phyloP scores from a whole-genome alignment of 2,113 vertebrate species.

The Takifugu bimaculatus region DNA sequence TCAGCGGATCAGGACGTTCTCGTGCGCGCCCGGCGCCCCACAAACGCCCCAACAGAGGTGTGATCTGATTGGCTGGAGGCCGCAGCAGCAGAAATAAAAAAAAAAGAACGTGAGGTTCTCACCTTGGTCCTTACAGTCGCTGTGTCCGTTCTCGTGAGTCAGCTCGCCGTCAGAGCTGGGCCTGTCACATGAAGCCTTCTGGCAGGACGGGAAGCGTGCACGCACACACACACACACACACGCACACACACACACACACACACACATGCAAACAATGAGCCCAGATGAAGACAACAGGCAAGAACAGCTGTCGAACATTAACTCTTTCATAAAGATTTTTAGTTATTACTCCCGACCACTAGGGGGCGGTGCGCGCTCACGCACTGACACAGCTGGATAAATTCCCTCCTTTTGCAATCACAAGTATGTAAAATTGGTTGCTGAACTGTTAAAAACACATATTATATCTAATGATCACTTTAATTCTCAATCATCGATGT shows the following conservation, averaged over 20 bases:
- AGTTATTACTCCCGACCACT: too few species aligned
- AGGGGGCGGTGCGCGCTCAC: not conserved
- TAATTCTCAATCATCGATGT: too few species aligned
- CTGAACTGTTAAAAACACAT: not conserved
- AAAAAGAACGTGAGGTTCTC: conserved; percentile 10
- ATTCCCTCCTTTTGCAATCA: conserved; percentile 1
- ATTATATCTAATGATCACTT: too few species aligned
- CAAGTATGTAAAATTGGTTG: conserved; percentile 40
- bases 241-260: not conserved
- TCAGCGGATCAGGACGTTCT: not conserved
- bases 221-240: not conserved
- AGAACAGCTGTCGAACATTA: too few species aligned
- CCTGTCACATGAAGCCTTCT: conserved; percentile 88
- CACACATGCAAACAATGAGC: not conserved
- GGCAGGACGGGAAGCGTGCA: conserved; percentile 14
- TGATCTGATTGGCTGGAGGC: too few species aligned
- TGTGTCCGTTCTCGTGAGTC: conserved; percentile 80
- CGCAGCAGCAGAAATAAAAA: too few species aligned
- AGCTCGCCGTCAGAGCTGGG: conserved; percentile 93
- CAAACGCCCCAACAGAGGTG: not conserved
- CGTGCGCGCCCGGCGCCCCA: too few species aligned
- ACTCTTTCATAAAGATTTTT: too few species aligned
- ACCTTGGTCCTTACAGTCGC: conserved; percentile 90
- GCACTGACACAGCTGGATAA: conserved; percentile 19
- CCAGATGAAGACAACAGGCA: not conserved